phyloP scores from a whole-genome alignment of 2,797 vertebrate genomes.

The Melanotaenia nigrans region DNA sequence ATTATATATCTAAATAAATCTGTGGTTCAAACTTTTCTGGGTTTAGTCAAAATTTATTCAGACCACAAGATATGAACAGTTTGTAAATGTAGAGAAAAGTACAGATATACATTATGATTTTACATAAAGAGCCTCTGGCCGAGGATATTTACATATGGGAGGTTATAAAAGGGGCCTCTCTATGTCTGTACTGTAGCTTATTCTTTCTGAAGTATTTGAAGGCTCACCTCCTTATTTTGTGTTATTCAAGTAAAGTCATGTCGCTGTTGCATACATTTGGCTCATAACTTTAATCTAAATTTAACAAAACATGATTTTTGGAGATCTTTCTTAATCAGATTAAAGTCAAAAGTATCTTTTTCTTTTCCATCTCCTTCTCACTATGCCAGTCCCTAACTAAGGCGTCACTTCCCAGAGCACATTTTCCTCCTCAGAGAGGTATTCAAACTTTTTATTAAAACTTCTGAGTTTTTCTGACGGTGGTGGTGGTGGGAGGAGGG shows the following conservation, averaged over 20 bases:
- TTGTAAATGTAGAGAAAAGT: too few species aligned
- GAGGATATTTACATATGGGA: neutral
- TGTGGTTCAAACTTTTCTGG: too few species aligned
- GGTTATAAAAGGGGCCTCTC: neutral
- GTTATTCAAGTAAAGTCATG: constrained; percentile 17
- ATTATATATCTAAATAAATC: too few species aligned
- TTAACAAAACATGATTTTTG: constrained; percentile 34
- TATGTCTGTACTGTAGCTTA: neutral
- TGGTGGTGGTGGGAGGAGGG: too few species aligned
- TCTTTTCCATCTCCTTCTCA: constrained; percentile 4
- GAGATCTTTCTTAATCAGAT: constrained; percentile 22
- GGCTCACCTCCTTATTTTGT: too few species aligned
- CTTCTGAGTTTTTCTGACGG: too few species aligned
- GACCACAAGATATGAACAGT: neutral
- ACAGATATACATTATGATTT: neutral
- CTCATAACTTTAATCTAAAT: constrained; percentile 24
- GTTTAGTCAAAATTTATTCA: too few species aligned
- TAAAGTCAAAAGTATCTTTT: constrained; percentile 11
- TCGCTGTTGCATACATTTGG: constrained; percentile 20
- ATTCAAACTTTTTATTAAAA: constrained; percentile 39
- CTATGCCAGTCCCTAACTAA: constrained; percentile 4
- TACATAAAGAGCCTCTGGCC: neutral
- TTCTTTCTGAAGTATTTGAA: neutral
- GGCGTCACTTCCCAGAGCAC: neutral
- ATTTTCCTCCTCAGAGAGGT: constrained; percentile 27